Percentiles rank a stretch among this genome's conserved stretches.
phyloP scores from a whole-genome alignment of 1,140 invertebrate genomes.

The Cardiocondyla obscurior region DNA sequence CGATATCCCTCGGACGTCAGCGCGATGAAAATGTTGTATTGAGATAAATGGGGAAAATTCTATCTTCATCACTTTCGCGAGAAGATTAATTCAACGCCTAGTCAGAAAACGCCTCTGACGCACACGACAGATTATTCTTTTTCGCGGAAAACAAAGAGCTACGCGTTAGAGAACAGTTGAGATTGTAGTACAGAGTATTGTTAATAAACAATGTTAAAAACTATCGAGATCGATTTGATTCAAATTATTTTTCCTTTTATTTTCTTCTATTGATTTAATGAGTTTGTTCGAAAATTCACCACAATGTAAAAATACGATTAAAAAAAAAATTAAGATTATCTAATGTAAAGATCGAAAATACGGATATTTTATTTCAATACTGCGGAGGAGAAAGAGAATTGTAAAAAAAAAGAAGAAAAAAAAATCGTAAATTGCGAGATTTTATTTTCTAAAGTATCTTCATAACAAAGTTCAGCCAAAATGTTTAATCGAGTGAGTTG shows the following conservation, averaged over 20 bases:
- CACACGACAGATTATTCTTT: not conserved
- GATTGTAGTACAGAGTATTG: not conserved
- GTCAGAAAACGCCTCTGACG: not conserved
- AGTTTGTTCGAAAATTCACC: too few relatives aligned
- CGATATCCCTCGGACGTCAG: slow-evolving; percentile 43
- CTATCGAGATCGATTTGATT: not conserved
- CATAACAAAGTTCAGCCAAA: slow-evolving; percentile 48
- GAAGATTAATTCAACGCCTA: slow-evolving; percentile 31
- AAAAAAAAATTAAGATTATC: not conserved
- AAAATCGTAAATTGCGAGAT: slow-evolving; percentile 19
- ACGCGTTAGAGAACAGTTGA: not conserved
- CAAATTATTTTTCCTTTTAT: not conserved
- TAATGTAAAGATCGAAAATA: not conserved
- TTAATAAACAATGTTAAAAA: not conserved
- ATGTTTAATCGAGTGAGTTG: slow-evolving; percentile 31
- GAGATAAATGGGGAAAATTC: slow-evolving; percentile 54
- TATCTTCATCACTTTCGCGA: slow-evolving; percentile 40
- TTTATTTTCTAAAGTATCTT: slow-evolving; percentile 54
- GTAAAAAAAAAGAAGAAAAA: too few relatives aligned
- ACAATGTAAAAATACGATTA: not conserved
- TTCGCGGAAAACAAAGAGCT: not conserved
- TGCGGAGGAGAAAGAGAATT: not conserved
- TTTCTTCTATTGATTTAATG: not conserved
- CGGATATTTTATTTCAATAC: slow-evolving; percentile 44
- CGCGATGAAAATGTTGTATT: slow-evolving; percentile 48